A percentile compares a stretch with the other conserved stretches of the same genome.
Conservation (phyloP, 92 coral and sea anemone genomes). For the Bergia sp. region DNA sequence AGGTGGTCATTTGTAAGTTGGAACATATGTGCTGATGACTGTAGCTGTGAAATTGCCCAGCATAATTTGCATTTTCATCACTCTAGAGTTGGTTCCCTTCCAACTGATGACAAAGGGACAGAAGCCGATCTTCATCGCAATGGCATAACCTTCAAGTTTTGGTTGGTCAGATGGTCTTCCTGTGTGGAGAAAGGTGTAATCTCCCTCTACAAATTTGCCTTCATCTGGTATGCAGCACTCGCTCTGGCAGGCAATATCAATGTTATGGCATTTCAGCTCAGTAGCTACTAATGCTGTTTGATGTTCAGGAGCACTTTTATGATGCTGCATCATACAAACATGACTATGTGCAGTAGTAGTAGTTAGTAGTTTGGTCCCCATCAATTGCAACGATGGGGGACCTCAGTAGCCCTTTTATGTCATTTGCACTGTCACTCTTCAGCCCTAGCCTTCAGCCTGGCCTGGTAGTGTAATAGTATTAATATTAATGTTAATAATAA, state of each 20-base stretch:
- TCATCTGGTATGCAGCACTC: slow-evolving; percentile 15
- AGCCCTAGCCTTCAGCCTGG: too few species aligned
- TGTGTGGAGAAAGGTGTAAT: slow-evolving; percentile 12
- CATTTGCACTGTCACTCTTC: too few species aligned
- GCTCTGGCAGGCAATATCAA: slow-evolving; percentile 3
- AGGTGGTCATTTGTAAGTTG: too few species aligned
- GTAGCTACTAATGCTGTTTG: not conserved
- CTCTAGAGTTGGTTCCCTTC: slow-evolving; percentile 16
- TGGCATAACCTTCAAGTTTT: not conserved
- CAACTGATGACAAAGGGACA: slow-evolving; percentile 3
- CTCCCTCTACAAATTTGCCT: not conserved
- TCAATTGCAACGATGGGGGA: too few species aligned
- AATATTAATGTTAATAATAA: too few species aligned
- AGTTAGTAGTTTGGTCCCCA: too few species aligned
- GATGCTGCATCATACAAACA: too few species aligned
- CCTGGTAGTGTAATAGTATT: too few species aligned
- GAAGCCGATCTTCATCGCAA: not conserved
- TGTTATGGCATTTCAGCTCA: not conserved
- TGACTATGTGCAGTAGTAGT: too few species aligned
- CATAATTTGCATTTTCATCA: not conserved
- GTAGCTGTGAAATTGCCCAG: not conserved
- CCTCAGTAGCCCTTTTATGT: too few species aligned
- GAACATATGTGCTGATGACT: too few species aligned
- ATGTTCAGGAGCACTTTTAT: not conserved
- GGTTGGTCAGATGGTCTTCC: slow-evolving; percentile 3